These are phyloP conservation scores for Hypotaenidia philippensis DNA, from an alignment of 2,797 vertebrate species.

Conservation along the genomic window DNA sequence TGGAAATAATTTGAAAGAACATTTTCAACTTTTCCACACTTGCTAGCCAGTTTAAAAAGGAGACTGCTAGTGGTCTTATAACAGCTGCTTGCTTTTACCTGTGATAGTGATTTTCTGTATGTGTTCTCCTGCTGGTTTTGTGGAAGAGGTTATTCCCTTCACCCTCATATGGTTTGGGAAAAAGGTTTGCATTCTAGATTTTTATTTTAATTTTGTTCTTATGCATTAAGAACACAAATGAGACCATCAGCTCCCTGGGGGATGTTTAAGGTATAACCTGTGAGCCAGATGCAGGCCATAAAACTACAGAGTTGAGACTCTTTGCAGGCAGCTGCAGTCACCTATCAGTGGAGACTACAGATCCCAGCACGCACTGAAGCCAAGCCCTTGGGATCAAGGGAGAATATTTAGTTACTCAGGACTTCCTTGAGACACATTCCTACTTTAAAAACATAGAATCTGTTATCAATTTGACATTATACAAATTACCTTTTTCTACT, in stretches of 20 bases:
- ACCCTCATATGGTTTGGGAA: background rate
- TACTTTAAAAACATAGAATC: background rate
- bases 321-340: constrained; percentile 17
- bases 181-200: background rate
- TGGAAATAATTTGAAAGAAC: background rate
- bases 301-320: background rate
- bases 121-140: background rate
- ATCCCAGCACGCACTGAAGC: background rate
- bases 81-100: background rate
- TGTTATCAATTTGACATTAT: background rate
- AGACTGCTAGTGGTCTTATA: background rate
- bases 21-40: constrained; percentile 16
- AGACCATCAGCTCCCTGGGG: background rate
- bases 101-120: background rate
- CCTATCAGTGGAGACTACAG: background rate
- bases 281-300: constrained; percentile 38
- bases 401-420: background rate
- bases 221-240: background rate
- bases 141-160: background rate
- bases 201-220: constrained; percentile 34
- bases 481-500: background rate
- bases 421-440: background rate
- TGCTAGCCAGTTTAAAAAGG: background rate
- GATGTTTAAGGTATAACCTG: background rate
- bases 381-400: background rate